Evolutionary conservation across 2,113 vertebrate genomes (phyloP).

Genomic region (Pagrus major): DNA sequence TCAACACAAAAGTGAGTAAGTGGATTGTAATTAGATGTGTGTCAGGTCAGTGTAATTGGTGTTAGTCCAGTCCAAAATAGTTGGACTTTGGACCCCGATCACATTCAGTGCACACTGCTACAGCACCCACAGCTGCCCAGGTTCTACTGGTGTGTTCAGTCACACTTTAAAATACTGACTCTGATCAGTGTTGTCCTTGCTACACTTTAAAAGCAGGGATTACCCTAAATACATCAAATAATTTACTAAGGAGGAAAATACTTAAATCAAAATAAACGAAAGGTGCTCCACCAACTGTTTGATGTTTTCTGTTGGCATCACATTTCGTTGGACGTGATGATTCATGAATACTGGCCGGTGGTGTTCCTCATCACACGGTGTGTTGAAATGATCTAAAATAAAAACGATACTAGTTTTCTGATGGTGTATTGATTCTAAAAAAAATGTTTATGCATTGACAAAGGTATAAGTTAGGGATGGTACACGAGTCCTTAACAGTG

Average conservation of each 20-base stretch:
- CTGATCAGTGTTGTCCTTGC: no score
- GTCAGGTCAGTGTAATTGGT: not conserved
- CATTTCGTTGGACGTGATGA: not conserved
- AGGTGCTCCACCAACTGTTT: not conserved
- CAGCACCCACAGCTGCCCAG: not conserved
- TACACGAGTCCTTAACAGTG: not conserved
- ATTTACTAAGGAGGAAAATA: not conserved
- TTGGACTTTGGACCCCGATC: not conserved
- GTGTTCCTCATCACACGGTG: not conserved
- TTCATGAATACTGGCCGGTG: not conserved
- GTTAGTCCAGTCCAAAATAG: not conserved
- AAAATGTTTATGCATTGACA: not conserved
- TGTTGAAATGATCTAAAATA: not conserved
- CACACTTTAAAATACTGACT: not conserved
- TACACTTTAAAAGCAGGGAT: not conserved
- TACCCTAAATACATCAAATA: not conserved
- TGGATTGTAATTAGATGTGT: not conserved
- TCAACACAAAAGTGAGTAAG: not conserved
- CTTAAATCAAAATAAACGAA: not conserved
- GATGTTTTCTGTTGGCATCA: not conserved
- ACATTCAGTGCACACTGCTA: not conserved
- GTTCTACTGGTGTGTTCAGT: not conserved
- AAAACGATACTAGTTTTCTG: not conserved
- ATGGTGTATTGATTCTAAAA: not conserved
- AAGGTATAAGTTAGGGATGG: not conserved